These are phyloP conservation scores for Panthera uncia DNA, from an alignment of 2,113 vertebrate genomes.

Conservation along the genomic window DNA sequence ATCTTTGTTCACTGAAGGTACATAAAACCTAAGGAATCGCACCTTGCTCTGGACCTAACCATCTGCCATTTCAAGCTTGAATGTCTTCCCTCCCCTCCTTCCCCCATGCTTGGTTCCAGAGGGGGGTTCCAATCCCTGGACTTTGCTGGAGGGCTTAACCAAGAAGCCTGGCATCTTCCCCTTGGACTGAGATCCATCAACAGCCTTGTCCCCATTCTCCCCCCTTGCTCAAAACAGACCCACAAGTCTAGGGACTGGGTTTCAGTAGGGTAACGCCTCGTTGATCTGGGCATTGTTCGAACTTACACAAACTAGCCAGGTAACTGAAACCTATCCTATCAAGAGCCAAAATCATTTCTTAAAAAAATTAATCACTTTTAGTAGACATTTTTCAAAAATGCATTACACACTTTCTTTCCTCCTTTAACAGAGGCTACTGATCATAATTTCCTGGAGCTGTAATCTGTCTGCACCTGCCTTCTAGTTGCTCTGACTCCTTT, in stretches of 20 bases:
- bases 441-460: neutral
- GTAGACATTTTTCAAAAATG: slow-evolving; percentile 36
- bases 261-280: neutral
- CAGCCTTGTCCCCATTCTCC: neutral
- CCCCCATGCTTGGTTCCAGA: neutral
- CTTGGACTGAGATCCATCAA: neutral
- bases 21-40: slow-evolving; percentile 49
- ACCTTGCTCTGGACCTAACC: neutral
- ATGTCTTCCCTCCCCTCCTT: neutral
- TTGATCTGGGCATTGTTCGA: slow-evolving; percentile 2
- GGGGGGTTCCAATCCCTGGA: neutral
- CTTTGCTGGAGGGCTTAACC: neutral
- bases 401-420: slow-evolving; percentile 25
- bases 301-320: neutral
- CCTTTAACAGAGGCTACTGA: neutral
- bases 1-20: slow-evolving; percentile 43
- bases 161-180: neutral
- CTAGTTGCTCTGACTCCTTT: neutral
- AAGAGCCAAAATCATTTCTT: slow-evolving; percentile 29
- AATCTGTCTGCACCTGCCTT: neutral
- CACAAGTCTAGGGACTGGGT: neutral
- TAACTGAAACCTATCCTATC: slow-evolving; percentile 21
- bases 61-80: slow-evolving; percentile 49
- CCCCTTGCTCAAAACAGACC: neutral
- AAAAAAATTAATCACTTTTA: slow-evolving; percentile 49